Conservation (phyloP, 2,113 vertebrate species). For the Asarcornis scutulata region DNA sequence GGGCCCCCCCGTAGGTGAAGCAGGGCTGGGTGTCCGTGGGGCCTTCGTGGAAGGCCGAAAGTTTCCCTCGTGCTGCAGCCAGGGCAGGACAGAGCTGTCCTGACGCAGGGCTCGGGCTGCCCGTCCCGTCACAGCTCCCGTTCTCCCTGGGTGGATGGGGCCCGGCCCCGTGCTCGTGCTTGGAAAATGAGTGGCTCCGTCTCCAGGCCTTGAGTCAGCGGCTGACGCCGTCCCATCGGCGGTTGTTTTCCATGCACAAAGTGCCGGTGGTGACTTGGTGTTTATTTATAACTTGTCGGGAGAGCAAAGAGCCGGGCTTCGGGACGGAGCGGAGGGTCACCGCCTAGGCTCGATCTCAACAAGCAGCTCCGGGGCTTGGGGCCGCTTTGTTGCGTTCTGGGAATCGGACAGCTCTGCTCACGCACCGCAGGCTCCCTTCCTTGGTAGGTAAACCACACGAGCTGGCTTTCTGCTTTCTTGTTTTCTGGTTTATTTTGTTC, state of each 20-base stretch:
- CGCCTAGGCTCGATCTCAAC: not conserved
- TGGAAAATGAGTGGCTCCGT: slow-evolving; percentile 39
- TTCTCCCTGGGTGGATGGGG: not conserved
- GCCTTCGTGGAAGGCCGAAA: not conserved
- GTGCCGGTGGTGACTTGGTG: not conserved
- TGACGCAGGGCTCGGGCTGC: fast-evolving
- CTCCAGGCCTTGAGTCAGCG: slow-evolving; percentile 42
- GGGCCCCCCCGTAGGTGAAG: not conserved
- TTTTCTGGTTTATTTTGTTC: not conserved
- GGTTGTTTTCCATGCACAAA: slow-evolving; percentile 15
- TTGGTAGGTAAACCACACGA: not conserved
- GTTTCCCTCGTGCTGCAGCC: not conserved
- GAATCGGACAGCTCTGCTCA: not conserved
- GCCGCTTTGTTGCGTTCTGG: not conserved
- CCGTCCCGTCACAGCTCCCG: fast-evolving
- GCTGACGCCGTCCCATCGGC: not conserved
- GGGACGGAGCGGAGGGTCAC: not conserved
- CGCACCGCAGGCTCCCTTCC: not conserved
- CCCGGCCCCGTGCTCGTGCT: slow-evolving; percentile 6
- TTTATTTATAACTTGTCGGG: slow-evolving; percentile 46
- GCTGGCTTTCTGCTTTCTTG: not conserved
- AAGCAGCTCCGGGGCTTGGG: not conserved
- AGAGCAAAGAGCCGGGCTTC: fast-evolving
- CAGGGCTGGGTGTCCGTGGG: fast-evolving
- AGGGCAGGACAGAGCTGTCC: not conserved